Evolutionary conservation across 2,113 vertebrate genomes (phyloP), one percentile per base, ranked within the genome.

Genomic region (Tachuris rubrigastra): DNA sequence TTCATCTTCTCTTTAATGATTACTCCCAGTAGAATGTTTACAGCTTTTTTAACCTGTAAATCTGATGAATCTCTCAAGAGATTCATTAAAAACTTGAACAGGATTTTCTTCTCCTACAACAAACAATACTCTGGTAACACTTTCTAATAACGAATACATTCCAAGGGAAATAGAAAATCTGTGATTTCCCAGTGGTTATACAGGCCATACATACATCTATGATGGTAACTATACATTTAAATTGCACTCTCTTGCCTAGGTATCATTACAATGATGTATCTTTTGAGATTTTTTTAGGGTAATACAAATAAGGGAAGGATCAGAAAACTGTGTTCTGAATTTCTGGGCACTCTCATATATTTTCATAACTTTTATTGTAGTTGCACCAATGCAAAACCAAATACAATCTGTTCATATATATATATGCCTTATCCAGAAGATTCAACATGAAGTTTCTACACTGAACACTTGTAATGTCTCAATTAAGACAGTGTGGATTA

Each of bases 21-120:
- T 94, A 52, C 27, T 77, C 96, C 83, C 90, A 65, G 90, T 30
- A 94, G 93, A 96, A 87, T 97, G 92, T 89, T 90, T 97, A 95
- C 94, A 88, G 95, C 87, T 77, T 60, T 94, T 97, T 97, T 97
- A 96, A 97, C 73, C 97, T 97, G 90, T 97, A 98, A 95, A 87
- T 96, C 91, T 96, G 84, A 94, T 42, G 81, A 95, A 87, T 93
- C 89, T 97, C 96, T 97, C 97, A 91, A 89, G 97, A 97, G 97
- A 98, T 98, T 98, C 95, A 97, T 98, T 98, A 98, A 96, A 95
- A 97, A 93, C 91, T 96, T 96, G 91, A 98, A 97, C 66, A 94
- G 81, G 85, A 88, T 90, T 97, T 97, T 97, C 78, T 95, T 96
- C 92, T 96, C 81, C 93, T 96, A 95, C 95, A 97, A 96, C 85